Percentiles rank a stretch among this genome's conserved stretches.
phyloP scores from a whole-genome alignment of 2,113 vertebrate species.

The Sclerurus mexicanus region DNA sequence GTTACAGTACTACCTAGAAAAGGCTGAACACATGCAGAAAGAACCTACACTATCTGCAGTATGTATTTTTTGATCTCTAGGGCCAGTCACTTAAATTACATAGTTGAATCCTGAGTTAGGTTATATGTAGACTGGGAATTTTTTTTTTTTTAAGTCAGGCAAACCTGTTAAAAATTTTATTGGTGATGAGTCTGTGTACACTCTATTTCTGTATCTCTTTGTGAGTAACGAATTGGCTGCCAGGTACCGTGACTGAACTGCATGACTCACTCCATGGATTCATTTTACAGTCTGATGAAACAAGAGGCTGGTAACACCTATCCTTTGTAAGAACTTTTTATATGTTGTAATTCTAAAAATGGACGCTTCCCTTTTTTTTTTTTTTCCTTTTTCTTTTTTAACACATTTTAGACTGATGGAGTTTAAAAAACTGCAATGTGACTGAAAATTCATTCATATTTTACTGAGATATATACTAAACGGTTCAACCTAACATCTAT shows the following conservation, averaged over 20 bases:
- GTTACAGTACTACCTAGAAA: background rate
- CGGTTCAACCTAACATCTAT: background rate
- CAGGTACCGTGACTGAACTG: slow-evolving; percentile 2
- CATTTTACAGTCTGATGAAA: slow-evolving; percentile 22
- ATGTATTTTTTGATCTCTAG: background rate
- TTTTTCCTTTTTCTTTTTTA: too few species aligned
- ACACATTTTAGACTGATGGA: background rate
- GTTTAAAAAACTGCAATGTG: background rate
- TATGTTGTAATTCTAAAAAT: background rate
- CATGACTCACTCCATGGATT: slow-evolving; percentile 1
- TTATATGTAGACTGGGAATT: background rate
- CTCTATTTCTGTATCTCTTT: slow-evolving; percentile 17
- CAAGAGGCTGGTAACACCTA: slow-evolving; percentile 9
- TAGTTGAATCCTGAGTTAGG: background rate
- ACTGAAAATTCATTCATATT: background rate
- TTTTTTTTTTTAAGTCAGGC: background rate
- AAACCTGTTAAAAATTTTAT: slow-evolving; percentile 32
- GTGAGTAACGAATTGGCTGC: background rate
- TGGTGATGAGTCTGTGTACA: slow-evolving; percentile 8
- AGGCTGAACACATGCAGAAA: background rate
- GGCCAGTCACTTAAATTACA: slow-evolving; percentile 16
- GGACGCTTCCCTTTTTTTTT: background rate
- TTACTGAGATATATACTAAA: background rate
- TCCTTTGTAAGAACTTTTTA: slow-evolving; percentile 12
- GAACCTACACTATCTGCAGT: background rate